Evolutionary conservation across 2,888 invertebrate species (phyloP), one percentile per base, ranked within the genome.

Genomic region (Troides aeacus): DNA sequence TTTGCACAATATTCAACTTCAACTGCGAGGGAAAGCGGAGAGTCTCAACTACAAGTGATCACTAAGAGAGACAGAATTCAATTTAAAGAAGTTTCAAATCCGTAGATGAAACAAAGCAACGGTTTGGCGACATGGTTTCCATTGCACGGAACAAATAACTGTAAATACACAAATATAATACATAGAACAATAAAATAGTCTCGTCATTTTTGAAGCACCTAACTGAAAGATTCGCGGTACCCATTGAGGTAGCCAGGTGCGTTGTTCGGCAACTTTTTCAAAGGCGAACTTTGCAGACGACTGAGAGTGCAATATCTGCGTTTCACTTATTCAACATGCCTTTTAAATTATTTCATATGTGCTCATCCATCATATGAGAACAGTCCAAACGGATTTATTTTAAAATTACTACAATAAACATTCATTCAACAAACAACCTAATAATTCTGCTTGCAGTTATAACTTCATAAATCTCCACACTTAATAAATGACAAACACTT

Each of bases 201-300:
- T 73, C 73, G 58, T 71, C 72, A 66, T 70, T 72, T 74, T 70
- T 70, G 64, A 71, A 72, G 75, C 71, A 42, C 58, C 74, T 69
- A 66, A 66, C 69, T 69, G 63, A 77, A 79, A 84, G 78, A 81
- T 75, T 73, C 75, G 74, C 72, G 75, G 70, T 71, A 71, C 74
- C 79, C 80, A 84, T 86, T 86, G 85, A 86, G 74, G 83, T 77
- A 82, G 81, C 81, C 84, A 85, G 86, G 85, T 86, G 84, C 80
- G 82, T 80, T 78, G 81, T 80, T 77, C 74, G 72, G 72, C 73
- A 85, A 89, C 81, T 88, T 90, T 86, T 86, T 83, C 85, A 88
- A 87, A 88, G 84, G 81, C 77, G 78, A 90, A 90, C 88, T 90
- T 90, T 71, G 76, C 87, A 90, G 90, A 90, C 90, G 64, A 71